Base-by-base conservation (phyloP, 2,113 vertebrate species). In the Micronisus gabar region DNA sequence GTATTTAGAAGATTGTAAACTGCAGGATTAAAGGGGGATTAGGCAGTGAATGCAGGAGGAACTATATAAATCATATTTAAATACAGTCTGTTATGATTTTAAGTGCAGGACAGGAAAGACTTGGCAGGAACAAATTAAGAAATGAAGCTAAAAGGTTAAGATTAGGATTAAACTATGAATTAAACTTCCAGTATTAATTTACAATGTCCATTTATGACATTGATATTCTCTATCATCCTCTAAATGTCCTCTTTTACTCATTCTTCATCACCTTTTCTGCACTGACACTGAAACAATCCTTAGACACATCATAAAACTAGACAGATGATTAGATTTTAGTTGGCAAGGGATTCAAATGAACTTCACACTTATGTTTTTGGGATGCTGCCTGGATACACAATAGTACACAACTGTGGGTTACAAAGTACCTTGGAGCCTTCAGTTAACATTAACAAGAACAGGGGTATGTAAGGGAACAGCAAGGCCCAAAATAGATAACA, bases 361-460 rank as follows among this genome's bases (percentile, higher is more conserved):
- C 86, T 90, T 95, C 67, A 93, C 82, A 65, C 88, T 91, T 90
- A 47, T 0, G 19, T 65, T 95, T 95, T 83, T 89, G 93, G 95
- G 96, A 95, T 89, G 82, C 91, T 95, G 93, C 96, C 95, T 92
- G 95, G 93, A 81, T 76, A 87, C 88, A 85, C 87, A 88, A 52
- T 14, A 47, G 75, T 11, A 95, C 88, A 93, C 86, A 89, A 50
- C 14, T 7, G 38, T 55, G 79, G 34, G 45, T 89, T 94, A 95
- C 86, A 89, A 93, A 97, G 94, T 82, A 95, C 72, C 32, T 79
- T 93, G 87, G 66, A 96, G 58, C 90, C 63, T 91, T 72, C 61
- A 40, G 80, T 48, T 76, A 95, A 92, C 50, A 58, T 66, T 81
- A 81, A 62, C 74, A 82, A 76, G 93, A 78, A 87, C 47, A 93